Evolutionary conservation across 2,113 vertebrate species (phyloP), one percentile per base, ranked within the genome.

Genomic region (Petrocephalus zakoni): DNA sequence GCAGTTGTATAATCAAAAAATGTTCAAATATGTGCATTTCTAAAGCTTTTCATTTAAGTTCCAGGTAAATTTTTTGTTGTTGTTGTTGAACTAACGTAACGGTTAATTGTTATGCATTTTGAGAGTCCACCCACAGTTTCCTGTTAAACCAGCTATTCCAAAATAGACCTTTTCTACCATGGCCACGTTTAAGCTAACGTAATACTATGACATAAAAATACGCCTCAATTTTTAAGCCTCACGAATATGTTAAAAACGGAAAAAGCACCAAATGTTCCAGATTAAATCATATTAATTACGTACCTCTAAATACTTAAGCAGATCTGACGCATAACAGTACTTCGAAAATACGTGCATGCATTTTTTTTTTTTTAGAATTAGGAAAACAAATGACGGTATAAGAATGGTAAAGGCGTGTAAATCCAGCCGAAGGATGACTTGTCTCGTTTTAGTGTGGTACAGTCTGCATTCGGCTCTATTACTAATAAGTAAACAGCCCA

Each of bases 51-150:
- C 52, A 21, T 82, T 42, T 7, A 47, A 22, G 17, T 82, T 46
- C 78, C 34, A 46, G 58, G 58, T 87, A 13, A 22, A 34, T 42
- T 37, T 49, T 87, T 47, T 82, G 22, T 88, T 53, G 37, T 58
- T 82, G n/a, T 21, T 47, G 29, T 9, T 19, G 47, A 42, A 75
- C 22, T 86, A 84, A 89, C 87, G 89, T 89, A 89, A 91, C 82
- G 90, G 89, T 86, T 89, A 51, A 82, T 5, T 88, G 34, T 90
- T 88, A 90, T 85, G 29, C n/a, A 86, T 88, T 42, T 82, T 89
- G 88, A 90, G 61, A 89, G 72, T 84, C 78, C 78, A 56, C 51
- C 86, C 61, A 78, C 21, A 61, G 85, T 88, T 88, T 91, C 90
- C 42, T 10, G 15, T 42, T 51, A 89, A 47, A 47, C 21, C 83